Base-by-base conservation (phyloP, 2,888 invertebrate genomes). In the Selenia dentaria region DNA sequence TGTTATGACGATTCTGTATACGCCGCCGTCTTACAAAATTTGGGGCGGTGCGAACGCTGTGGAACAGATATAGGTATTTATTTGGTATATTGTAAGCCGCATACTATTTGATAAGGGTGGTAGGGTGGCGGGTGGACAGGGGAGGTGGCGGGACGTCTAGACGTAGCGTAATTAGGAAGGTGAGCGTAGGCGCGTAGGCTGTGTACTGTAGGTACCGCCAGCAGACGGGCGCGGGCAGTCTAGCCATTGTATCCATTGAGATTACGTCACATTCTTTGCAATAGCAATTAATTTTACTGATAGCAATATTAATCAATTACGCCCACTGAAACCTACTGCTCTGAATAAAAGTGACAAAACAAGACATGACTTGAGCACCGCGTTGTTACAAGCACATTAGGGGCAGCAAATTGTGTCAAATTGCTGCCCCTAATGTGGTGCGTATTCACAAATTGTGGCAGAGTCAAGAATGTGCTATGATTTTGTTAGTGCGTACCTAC, bases 81-180 rank as follows among this genome's bases (percentile, higher is more conserved):
- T 65, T 67, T 59, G 58, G 59, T 62, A 59, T 54, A 64, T 61
- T 62, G 58, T 70, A 62, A 71, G 69, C 65, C 64, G 64, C 70
- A 22, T 22, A 22, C 8, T 22, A 65, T 72, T 74, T 74, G 76
- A 70, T 72, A 69, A 72, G 64, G 56, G 46, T 46, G 46, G 46
- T 13, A 6, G 18, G 25, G 40, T 16, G 31, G 38, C 13, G 11
- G 69, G 22, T 6, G 22, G 6, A 2, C 3, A 2, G 22, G 72
- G 73, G 67, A 73, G 74, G 74, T 74, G 74, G 76, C 70, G 81
- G 81, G 77, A 72, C 72, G 87, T 87, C 88, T 89, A 88, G 88
- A 87, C 89, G 71, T 70, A 75, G 76, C 65, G 80, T 81, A 81
- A 89, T 89, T 88, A 87, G 81, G 82, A 83, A 86, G 87, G 88